Evolutionary conservation across 2,797 vertebrate species (phyloP), one percentile per base, ranked within the genome.

Genomic region (Chrysolophus pictus): DNA sequence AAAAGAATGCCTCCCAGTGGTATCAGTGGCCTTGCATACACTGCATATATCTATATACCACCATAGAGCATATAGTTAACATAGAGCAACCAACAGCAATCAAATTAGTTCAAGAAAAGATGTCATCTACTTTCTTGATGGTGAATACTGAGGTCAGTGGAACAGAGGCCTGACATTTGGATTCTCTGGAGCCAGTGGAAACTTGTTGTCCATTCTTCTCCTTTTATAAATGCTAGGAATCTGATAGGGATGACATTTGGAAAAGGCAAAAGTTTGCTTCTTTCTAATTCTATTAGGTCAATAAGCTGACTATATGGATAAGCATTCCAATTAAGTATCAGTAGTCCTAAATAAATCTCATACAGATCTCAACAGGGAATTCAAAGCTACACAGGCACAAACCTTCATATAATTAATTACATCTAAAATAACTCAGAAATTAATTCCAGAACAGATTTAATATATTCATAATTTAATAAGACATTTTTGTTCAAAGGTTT

Each of bases 381-480:
- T 78, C 60, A 92, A 96, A 91, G 76, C 35, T 84, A 81, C 56
- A 70, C 11, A 67, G 39, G 56, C 63, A 88, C 17, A 91, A 91
- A 26, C 3, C 10, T 63, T 83, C 51, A 84, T 80, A 89, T 59
- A 93, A 88, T 90, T 92, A 94, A 86, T 93, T 55, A 46, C 33
- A 60, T 39, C 72, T 77, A 58, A 80, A 92, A 75, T 78, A 92
- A 81, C 42, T 75, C 42, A 72, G 21, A 86, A 72, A 31, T 56
- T 84, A 39, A 73, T 86, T 94, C 72, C 86, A 80, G 83, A 78
- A 83, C 82, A 88, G n/a, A 95, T 64, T 85, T 77, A 16, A 93
- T 86, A 59, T 49, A 16, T 76, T 93, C 76, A 79, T 84, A 88
- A 94, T 88, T 95, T 77, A 80, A 22, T 69, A 84, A 88, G 82